Conservation (phyloP, 2,113 vertebrate species). For the Lonchura striata region DNA sequence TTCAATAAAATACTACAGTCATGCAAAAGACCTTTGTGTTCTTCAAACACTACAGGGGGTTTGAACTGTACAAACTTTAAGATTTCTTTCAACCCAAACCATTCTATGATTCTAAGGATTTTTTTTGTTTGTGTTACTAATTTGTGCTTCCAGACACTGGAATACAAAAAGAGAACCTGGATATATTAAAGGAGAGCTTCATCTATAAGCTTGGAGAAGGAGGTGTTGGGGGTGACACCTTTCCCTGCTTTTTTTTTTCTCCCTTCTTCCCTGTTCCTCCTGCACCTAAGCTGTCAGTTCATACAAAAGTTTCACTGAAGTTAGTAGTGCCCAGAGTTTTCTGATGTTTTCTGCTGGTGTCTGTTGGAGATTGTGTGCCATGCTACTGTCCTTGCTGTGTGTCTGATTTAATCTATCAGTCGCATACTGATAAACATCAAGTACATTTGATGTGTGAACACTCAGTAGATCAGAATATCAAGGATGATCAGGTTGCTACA, state of each 20-base stretch:
- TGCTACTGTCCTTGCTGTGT: rapidly evolving
- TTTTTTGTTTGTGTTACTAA: background rate
- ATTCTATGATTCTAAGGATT: background rate
- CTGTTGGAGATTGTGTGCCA: background rate
- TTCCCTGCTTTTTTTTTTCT: background rate
- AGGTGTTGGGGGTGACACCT: rapidly evolving
- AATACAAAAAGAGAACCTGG: background rate
- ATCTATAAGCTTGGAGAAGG: background rate
- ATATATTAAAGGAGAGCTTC: background rate
- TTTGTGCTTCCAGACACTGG: background rate
- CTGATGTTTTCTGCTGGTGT: background rate
- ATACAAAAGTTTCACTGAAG: background rate
- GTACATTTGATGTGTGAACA: background rate
- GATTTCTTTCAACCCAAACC: background rate
- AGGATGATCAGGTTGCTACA: background rate
- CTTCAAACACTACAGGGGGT: background rate
- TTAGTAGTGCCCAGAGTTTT: background rate
- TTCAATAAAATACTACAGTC: background rate
- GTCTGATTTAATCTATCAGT: background rate
- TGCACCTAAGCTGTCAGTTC: background rate
- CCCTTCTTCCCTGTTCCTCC: background rate
- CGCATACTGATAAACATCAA: background rate
- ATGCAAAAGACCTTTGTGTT: background rate
- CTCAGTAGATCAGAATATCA: background rate
- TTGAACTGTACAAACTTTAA: background rate